Conservation (phyloP, 2,797 vertebrate species). For the Periophthalmus magnuspinnatus region DNA sequence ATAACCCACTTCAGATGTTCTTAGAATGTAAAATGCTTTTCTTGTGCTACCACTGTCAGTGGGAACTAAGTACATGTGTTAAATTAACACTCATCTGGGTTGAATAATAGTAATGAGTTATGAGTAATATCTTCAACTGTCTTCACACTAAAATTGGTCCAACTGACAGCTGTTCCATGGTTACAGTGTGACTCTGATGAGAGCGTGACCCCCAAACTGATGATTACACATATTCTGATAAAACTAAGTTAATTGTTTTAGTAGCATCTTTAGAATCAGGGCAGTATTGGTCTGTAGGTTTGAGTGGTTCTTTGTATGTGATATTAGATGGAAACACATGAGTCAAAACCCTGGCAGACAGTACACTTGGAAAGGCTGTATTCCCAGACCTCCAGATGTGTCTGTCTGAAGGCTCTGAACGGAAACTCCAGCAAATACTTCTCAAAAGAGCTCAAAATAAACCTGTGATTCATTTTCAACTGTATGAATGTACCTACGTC, state of each 20-base stretch:
- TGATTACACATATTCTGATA: constrained; percentile 26
- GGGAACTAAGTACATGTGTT: neutral
- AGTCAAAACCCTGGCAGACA: constrained; percentile 65
- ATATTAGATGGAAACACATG: constrained; percentile 62
- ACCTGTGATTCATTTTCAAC: constrained; percentile 65
- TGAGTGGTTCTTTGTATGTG: constrained; percentile 13
- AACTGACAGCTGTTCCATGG: constrained; percentile 72
- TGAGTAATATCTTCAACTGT: constrained; percentile 41
- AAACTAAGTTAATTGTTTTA: constrained; percentile 22
- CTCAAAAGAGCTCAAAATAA: constrained; percentile 60
- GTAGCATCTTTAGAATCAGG: constrained; percentile 10
- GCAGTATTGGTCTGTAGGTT: constrained; percentile 19
- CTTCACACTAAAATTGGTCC: constrained; percentile 44
- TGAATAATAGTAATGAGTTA: constrained; percentile 44
- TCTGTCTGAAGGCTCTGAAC: constrained; percentile 35
- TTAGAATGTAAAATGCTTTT: neutral
- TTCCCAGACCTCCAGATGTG: constrained; percentile 59
- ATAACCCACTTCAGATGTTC: constrained; percentile 18
- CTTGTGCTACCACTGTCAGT: neutral
- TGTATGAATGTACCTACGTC: constrained; percentile 41
- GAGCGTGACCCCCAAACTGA: constrained; percentile 42
- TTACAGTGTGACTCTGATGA: constrained; percentile 63
- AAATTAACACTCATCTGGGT: constrained; percentile 12
- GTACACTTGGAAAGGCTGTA: constrained; percentile 57
- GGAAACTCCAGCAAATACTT: constrained; percentile 57